These are phyloP conservation scores for Thalassarche chlororhynchos DNA, from an alignment of 2,113 vertebrate species.

Conservation along the genomic window DNA sequence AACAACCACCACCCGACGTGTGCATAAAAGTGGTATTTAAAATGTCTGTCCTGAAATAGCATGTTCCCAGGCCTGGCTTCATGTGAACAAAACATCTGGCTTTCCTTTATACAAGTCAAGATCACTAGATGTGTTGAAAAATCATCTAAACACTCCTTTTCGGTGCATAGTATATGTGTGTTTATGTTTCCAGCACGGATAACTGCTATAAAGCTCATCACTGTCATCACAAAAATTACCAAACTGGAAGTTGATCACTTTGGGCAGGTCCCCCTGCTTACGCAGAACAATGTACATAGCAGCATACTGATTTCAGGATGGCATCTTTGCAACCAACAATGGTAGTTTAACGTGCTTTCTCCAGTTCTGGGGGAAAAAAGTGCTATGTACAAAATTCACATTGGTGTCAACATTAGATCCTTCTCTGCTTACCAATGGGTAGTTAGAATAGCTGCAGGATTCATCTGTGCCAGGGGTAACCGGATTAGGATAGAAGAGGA, in stretches of 20 bases:
- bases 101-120: not conserved
- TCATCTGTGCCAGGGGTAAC: not conserved
- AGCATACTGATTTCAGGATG: not conserved
- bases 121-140: not conserved
- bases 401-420: not conserved
- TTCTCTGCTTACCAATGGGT: not conserved
- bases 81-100: not conserved
- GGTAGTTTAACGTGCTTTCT: not conserved
- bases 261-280: not conserved
- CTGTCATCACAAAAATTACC: not conserved
- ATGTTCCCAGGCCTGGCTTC: not conserved
- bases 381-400: not conserved
- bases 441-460: not conserved
- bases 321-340: not conserved
- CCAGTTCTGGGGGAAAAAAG: not conserved
- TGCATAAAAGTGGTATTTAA: not conserved
- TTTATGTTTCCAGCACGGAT: not conserved
- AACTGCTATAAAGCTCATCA: not conserved
- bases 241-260: not conserved
- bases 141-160: not conserved
- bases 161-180: too few relatives aligned
- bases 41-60: not conserved
- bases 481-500: not conserved
- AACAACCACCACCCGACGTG: rapidly evolving
- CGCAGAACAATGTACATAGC: not conserved